Percentiles rank a stretch among this genome's conserved stretches.
phyloP scores from a whole-genome alignment of 53 echinoderm and acorn worm species.

The Paracentrotus lividus region DNA sequence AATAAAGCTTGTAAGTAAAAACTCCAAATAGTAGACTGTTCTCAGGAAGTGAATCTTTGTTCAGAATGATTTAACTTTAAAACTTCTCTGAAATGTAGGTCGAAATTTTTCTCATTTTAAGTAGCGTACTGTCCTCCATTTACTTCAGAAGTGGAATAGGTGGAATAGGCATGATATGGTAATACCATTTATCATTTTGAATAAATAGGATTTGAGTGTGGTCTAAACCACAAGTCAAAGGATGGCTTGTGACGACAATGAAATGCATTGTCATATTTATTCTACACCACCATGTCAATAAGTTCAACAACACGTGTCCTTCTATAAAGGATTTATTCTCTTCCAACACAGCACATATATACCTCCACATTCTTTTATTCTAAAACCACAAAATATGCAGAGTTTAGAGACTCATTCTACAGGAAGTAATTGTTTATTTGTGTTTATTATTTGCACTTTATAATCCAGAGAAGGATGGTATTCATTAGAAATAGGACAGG shows the following conservation, averaged over 20 bases:
- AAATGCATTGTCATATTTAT: not conserved
- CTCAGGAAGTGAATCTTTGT: conserved; percentile 29
- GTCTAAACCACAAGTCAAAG: conserved; percentile 38
- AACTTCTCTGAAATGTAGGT: not conserved
- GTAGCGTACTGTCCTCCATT: not conserved
- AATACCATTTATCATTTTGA: not conserved
- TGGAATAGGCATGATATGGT: not conserved
- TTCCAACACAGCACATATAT: not conserved
- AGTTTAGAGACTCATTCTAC: conserved; percentile 3
- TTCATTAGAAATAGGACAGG: conserved; percentile 1
- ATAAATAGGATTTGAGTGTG: not conserved
- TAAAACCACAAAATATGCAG: conserved; percentile 56
- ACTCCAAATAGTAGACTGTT: no score
- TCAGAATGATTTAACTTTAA: not conserved
- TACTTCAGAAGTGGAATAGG: not conserved
- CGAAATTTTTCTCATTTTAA: not conserved
- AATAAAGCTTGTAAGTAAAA: no score
- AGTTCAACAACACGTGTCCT: not conserved
- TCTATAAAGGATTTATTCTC: not conserved
- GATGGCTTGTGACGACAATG: conserved; percentile 12
- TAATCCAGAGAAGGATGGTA: not conserved
- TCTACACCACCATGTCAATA: conserved; percentile 36
- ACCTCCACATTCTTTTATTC: conserved; percentile 37
- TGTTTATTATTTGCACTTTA: conserved; percentile 31
- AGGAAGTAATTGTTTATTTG: conserved; percentile 48